These are phyloP conservation scores for Xenus cinereus DNA, from an alignment of 2,113 vertebrate genomes.

Conservation along the genomic window DNA sequence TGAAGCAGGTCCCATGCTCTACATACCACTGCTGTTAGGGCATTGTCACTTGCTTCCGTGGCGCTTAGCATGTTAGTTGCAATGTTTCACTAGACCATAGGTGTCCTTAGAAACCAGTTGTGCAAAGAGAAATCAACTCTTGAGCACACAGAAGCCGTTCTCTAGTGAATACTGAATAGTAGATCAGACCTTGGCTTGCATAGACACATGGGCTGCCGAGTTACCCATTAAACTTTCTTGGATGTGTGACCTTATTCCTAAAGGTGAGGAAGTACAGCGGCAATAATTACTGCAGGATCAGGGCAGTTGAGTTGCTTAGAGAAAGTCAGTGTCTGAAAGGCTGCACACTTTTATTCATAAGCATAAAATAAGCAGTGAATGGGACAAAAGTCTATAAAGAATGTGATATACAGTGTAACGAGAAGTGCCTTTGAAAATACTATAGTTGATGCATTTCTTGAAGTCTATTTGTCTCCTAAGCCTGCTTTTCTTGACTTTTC, in stretches of 20 bases:
- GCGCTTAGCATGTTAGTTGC: accelerated
- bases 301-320: accelerated
- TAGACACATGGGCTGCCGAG: not conserved
- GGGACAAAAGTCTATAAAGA: not conserved
- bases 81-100: not conserved
- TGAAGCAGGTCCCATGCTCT: accelerated
- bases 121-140: not conserved
- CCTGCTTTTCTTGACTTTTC: not conserved
- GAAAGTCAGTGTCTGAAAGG: not conserved
- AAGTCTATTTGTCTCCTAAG: not conserved
- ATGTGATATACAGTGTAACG: not conserved
- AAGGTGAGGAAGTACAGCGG: not conserved
- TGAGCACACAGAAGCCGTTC: accelerated
- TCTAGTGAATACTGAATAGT: not conserved
- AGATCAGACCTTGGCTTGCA: not conserved
- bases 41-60: accelerated
- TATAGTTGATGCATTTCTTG: not conserved
- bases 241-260: not conserved
- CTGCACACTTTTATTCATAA: not conserved
- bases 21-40: not conserved
- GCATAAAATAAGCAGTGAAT: not conserved
- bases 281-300: not conserved
- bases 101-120: not conserved
- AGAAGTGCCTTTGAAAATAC: not conserved
- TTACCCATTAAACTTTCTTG: too few relatives aligned